A percentile compares a stretch with the other conserved stretches of the same genome.
These are phyloP conservation scores for Drosophila cardini DNA, from an alignment of 1,140 invertebrate species.

Conservation along the genomic window DNA sequence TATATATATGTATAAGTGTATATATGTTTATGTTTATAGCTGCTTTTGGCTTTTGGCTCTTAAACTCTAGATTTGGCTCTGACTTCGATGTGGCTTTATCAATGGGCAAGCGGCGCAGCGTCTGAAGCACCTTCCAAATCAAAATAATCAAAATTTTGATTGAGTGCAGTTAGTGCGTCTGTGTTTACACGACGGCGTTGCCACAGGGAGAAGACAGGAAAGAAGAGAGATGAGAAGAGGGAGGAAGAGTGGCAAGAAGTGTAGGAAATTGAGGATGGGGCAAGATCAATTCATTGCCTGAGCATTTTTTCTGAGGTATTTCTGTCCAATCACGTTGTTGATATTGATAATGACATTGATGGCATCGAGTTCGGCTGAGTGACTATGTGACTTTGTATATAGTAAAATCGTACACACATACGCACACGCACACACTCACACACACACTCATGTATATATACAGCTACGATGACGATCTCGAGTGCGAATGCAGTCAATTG, in stretches of 20 bases:
- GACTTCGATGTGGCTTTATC: constrained; percentile 53
- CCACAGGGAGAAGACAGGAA: constrained; percentile 19
- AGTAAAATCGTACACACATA: too few relatives aligned
- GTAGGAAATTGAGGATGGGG: constrained; percentile 16
- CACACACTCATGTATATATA: neutral
- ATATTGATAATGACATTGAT: constrained; percentile 84
- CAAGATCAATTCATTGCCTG: constrained; percentile 56
- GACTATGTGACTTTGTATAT: constrained; percentile 62
- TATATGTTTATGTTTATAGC: constrained; percentile 55
- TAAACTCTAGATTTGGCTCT: constrained; percentile 4
- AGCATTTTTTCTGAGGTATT: constrained; percentile 40
- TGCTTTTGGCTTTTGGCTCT: constrained; percentile 22
- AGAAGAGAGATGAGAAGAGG: constrained; percentile 21
- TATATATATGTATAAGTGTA: constrained; percentile 13
- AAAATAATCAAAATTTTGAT: constrained; percentile 83
- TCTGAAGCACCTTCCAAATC: constrained; percentile 75
- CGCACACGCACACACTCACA: too few relatives aligned
- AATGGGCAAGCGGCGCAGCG: constrained; percentile 54
- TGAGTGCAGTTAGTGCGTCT: constrained; percentile 81
- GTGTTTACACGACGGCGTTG: constrained; percentile 67
- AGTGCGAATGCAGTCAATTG: constrained; percentile 79
- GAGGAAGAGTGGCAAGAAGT: too few relatives aligned
- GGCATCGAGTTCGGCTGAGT: constrained; percentile 76
- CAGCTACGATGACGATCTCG: constrained; percentile 33
- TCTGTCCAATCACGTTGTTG: constrained; percentile 83